Evolutionary conservation across 2,888 invertebrate genomes (phyloP).

Genomic region (Molanna angustata): DNA sequence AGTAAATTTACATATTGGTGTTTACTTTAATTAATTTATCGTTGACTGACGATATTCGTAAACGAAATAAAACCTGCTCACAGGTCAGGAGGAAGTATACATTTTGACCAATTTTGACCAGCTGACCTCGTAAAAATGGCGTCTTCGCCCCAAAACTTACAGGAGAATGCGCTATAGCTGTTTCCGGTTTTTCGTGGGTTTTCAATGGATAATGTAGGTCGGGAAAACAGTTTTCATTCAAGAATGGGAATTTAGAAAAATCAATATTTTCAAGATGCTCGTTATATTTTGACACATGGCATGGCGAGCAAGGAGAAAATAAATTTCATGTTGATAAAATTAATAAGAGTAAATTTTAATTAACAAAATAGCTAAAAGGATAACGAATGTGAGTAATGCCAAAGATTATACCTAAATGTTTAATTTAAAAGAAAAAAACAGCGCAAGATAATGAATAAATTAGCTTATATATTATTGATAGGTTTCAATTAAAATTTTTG

Average conservation of each 20-base stretch:
- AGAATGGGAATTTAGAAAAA: neutral
- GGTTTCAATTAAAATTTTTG: too few species aligned
- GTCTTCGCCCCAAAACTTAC: conserved; percentile 6
- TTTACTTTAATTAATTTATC: conserved; percentile 8
- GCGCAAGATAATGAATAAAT: too few species aligned
- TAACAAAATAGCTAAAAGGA: too few species aligned
- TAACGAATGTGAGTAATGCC: too few species aligned
- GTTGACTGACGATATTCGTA: conserved; percentile 8
- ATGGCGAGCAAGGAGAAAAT: too few species aligned
- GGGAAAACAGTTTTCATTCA: conserved; percentile 11
- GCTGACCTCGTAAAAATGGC: conserved; percentile 25
- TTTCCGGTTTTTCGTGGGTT: conserved; percentile 4
- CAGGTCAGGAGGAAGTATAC: conserved; percentile 14
- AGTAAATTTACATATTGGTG: conserved; percentile 21
- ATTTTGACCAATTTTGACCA: conserved; percentile 28
- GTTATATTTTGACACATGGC: too few species aligned
- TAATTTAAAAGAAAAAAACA: too few species aligned
- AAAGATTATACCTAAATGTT: too few species aligned
- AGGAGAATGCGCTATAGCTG: conserved; percentile 7
- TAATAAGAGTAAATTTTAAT: too few species aligned
- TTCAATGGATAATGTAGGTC: conserved; percentile 3
- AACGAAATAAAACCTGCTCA: conserved; percentile 4
- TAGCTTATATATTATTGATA: too few species aligned
- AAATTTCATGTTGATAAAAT: too few species aligned
- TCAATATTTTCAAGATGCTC: too few species aligned